Base-by-base conservation (phyloP, 2,113 vertebrate species). In the Rissa tridactyla region DNA sequence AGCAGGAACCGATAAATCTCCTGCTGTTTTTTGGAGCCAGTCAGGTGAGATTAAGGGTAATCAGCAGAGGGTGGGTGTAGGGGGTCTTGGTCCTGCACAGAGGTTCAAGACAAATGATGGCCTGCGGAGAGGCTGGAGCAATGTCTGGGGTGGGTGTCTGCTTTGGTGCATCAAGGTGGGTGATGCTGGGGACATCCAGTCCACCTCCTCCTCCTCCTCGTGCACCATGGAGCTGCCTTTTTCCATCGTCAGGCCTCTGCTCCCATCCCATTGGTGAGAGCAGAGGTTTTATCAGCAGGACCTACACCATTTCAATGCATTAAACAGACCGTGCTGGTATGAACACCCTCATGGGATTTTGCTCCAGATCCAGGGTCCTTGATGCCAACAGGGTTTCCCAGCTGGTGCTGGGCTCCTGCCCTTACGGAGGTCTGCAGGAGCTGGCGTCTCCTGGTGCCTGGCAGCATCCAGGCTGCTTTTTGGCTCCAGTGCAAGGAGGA, bases 401-500 rank as follows among this genome's bases (percentile, higher is more conserved):
- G 38, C 51, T 6, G 21, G 34, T 1, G 2, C 42, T 30, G 38
- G 20, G 34, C 36, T 78, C 27, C 34, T 71, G 36, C 32, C 60
- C 71, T 64, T 9, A 34, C 55, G 3, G 3, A 49, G 51, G 6
- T 58, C 62, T 57, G 21, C 36, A 57, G 70, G 40, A 68, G 5
- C 29, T 0, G 2, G 27, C 0, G 8, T 15, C 69, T 92, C 19
- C 34, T 3, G 7, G 15, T 17, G 11, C 18, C 57, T 9, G 16
- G 55, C 54, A 47, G 27, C 1, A 0, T 20, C 55, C 64, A 54
- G 46, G 47, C 9, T 34, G 22, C 6, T 71, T 71, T 84, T 54
- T 0, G 1, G 5, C 80, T 57, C 36, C 1, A 0, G 30, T 1
- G 0, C 0, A 3, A 80, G 60, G 42, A 47, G 88, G 69, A 36